These are phyloP conservation scores for Antheraea yamamai DNA, from an alignment of 2,888 invertebrate species.

Conservation along the genomic window DNA sequence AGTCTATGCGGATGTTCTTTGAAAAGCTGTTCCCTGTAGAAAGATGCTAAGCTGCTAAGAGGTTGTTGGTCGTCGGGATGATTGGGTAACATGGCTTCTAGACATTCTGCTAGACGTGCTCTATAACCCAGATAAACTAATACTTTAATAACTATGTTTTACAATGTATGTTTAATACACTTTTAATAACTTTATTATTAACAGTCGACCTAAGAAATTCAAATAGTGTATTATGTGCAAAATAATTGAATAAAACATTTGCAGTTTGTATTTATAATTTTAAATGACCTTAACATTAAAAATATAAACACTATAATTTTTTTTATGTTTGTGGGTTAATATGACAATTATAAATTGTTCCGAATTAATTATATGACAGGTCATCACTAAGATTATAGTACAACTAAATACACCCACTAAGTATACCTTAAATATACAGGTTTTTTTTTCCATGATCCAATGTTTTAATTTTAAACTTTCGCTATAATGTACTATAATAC, in stretches of 20 bases:
- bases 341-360: too few relatives aligned
- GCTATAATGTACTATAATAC: too few relatives aligned
- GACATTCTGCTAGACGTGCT: conserved; percentile 93
- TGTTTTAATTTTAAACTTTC: too few relatives aligned
- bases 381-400: too few relatives aligned
- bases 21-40: conserved; percentile 88
- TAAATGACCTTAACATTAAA: too few relatives aligned
- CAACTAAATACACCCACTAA: too few relatives aligned
- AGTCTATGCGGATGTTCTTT: conserved; percentile 87
- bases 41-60: conserved; percentile 67
- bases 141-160: neutral
- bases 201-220: neutral
- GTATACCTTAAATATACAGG: too few relatives aligned
- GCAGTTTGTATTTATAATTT: too few relatives aligned
- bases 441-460: too few relatives aligned
- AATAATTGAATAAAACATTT: neutral
- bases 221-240: neutral
- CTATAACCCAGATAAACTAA: conserved; percentile 60
- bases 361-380: too few relatives aligned
- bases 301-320: too few relatives aligned
- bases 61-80: conserved; percentile 82
- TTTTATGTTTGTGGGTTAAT: too few relatives aligned
- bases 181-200: neutral
- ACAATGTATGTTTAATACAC: neutral
- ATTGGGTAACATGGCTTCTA: conserved; percentile 92